Evolutionary conservation across 1,140 invertebrate species (phyloP).

Genomic region (Pinna nobilis): DNA sequence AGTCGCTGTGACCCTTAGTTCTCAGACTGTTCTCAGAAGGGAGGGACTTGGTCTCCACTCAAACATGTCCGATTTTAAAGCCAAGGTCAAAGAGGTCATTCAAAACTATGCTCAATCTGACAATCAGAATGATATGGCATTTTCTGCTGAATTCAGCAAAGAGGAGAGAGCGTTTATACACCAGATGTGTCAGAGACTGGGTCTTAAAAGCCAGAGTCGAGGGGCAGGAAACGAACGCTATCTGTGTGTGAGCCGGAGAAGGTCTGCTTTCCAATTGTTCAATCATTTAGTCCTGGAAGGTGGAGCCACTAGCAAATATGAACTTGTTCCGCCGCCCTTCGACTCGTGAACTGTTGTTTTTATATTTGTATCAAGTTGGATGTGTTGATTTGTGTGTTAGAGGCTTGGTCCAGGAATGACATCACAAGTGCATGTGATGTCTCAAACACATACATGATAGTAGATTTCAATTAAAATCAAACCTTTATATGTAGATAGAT

Average conservation of each 20-base stretch:
- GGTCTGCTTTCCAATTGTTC: conserved; percentile 66
- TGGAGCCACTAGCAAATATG: conserved; percentile 73
- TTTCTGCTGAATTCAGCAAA: conserved; percentile 82
- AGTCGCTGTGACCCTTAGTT: conserved; percentile 63
- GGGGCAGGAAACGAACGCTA: conserved; percentile 75
- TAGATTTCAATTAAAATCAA: too few relatives aligned
- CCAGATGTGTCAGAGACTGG: conserved; percentile 68
- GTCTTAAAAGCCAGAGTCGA: conserved; percentile 79
- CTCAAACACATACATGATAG: too few relatives aligned
- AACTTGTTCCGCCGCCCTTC: conserved; percentile 68
- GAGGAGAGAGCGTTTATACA: conserved; percentile 84
- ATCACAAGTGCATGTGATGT: too few relatives aligned
- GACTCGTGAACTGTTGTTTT: conserved; percentile 7
- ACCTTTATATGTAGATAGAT: too few relatives aligned
- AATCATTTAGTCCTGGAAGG: conserved; percentile 68
- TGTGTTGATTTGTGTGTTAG: too few relatives aligned
- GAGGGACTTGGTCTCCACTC: conserved; percentile 61
- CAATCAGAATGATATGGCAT: conserved; percentile 78
- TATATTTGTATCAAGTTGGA: too few relatives aligned
- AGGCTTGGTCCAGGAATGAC: too few relatives aligned
- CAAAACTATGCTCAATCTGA: conserved; percentile 61
- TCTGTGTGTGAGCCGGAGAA: conserved; percentile 76
- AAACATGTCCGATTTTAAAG: conserved; percentile 51
- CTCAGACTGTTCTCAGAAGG: conserved; percentile 55
- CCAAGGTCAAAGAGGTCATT: conserved; percentile 51